These are phyloP conservation scores for Scaptomyza cyrtandrae DNA, from an alignment of 2,888 invertebrate species.

Conservation along the genomic window DNA sequence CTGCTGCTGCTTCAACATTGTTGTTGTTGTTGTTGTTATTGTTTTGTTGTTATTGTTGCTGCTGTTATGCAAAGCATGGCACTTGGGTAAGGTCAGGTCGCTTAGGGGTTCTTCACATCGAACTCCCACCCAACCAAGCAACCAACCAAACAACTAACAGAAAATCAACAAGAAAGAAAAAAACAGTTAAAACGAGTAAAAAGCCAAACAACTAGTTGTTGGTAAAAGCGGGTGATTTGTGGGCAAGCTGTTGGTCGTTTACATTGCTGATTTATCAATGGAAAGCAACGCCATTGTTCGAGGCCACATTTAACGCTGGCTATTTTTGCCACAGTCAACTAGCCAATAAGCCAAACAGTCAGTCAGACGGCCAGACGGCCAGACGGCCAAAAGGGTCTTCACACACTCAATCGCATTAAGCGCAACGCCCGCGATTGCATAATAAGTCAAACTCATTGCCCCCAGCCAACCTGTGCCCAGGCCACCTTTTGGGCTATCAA, in stretches of 20 bases:
- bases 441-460: constrained; percentile 28
- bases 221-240: constrained; percentile 60
- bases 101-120: constrained; percentile 32
- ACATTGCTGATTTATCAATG: constrained; percentile 58
- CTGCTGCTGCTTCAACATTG: constrained; percentile 6
- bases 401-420: constrained; percentile 52
- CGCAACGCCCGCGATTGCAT: constrained; percentile 51
- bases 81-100: constrained; percentile 53
- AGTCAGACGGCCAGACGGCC: neutral
- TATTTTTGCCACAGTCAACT: constrained; percentile 37
- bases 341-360: constrained; percentile 3
- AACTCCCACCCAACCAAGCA: constrained; percentile 8
- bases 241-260: constrained; percentile 38
- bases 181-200: neutral
- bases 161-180: neutral
- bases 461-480: neutral
- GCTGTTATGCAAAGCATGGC: constrained; percentile 53
- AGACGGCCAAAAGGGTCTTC: constrained; percentile 41
- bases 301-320: constrained; percentile 22
- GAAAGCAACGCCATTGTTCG: constrained; percentile 55
- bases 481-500: neutral
- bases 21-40: constrained; percentile 20
- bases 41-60: constrained; percentile 20
- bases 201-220: constrained; percentile 4
- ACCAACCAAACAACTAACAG: neutral